phyloP scores from a whole-genome alignment of 2,888 invertebrate genomes.

The Neoascia interrupta region DNA sequence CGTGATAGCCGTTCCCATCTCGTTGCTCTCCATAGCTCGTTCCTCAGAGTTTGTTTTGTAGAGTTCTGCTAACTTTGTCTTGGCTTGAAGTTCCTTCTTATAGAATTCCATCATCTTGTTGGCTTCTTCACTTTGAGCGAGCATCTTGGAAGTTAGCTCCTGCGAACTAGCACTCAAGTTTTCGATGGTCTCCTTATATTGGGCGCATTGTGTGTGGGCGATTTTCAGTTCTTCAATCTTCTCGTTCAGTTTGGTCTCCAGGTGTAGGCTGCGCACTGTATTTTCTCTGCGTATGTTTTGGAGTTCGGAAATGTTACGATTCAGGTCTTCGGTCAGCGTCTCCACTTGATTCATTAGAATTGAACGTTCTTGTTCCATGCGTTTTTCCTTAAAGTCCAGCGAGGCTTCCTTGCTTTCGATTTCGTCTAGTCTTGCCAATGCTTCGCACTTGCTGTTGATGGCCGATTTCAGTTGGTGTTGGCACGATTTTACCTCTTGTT shows the following conservation, averaged over 20 bases:
- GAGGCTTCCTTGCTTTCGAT: constrained; percentile 89
- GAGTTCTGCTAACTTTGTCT: constrained; percentile 90
- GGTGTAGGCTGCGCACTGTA: constrained; percentile 83
- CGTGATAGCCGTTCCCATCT: constrained; percentile 87
- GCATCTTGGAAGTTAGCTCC: constrained; percentile 85
- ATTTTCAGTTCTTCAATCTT: constrained; percentile 89
- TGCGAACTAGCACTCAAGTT: constrained; percentile 85
- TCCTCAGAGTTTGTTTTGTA: constrained; percentile 91
- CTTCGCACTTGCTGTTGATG: constrained; percentile 91
- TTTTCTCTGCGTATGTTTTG: constrained; percentile 88
- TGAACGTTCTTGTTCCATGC: constrained; percentile 89
- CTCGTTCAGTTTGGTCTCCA: constrained; percentile 88
- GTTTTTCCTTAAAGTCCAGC: constrained; percentile 89
- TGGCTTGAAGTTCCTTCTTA: constrained; percentile 90
- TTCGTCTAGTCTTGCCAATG: constrained; percentile 89
- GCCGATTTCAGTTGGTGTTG: constrained; percentile 88
- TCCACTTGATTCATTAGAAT: constrained; percentile 89
- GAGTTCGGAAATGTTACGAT: constrained; percentile 88
- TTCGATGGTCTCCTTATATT: constrained; percentile 86
- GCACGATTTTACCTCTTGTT: constrained; percentile 84
- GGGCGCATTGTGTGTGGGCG: constrained; percentile 84
- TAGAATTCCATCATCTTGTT: constrained; percentile 87
- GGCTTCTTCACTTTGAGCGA: constrained; percentile 86
- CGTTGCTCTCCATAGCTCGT: constrained; percentile 87
- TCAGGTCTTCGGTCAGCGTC: constrained; percentile 88